Evolutionary conservation across 2,888 invertebrate species (phyloP).

Genomic region (Thereva nobilitata): DNA sequence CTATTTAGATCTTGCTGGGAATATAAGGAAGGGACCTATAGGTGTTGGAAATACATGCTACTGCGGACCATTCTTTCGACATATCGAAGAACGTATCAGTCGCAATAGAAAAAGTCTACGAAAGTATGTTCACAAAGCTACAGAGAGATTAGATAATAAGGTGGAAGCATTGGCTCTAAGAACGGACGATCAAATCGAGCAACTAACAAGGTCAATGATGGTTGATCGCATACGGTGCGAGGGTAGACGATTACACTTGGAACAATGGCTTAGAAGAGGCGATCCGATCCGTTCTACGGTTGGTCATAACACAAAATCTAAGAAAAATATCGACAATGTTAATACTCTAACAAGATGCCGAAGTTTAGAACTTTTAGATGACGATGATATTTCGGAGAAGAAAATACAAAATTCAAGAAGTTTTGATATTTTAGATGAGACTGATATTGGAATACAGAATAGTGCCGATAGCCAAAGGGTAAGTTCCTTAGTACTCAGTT

Average conservation of each 20-base stretch:
- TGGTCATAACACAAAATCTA: conserved; percentile 60
- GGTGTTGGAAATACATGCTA: conserved; percentile 91
- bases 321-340: conserved; percentile 62
- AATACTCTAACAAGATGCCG: conserved; percentile 69
- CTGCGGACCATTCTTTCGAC: conserved; percentile 88
- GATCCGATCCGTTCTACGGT: conserved; percentile 65
- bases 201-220: conserved; percentile 62
- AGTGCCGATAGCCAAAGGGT: conserved; percentile 36
- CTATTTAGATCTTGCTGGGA: conserved; percentile 91
- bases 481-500: conserved; percentile 35
- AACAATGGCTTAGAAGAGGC: conserved; percentile 71
- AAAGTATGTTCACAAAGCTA: conserved; percentile 71
- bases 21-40: conserved; percentile 93
- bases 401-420: conserved; percentile 59
- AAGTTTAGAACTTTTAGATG: conserved; percentile 71
- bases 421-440: conserved; percentile 58
- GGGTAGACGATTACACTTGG: conserved; percentile 69
- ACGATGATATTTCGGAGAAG: conserved; percentile 53
- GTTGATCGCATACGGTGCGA: conserved; percentile 54
- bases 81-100: conserved; percentile 82
- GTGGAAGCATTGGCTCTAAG: conserved; percentile 77
- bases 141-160: conserved; percentile 77
- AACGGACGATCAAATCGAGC: conserved; percentile 73
- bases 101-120: conserved; percentile 69
- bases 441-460: conserved; percentile 26